Base-by-base conservation (phyloP, 35 echinoderm and acorn worm species). In the Lytechinus variegatus region DNA sequence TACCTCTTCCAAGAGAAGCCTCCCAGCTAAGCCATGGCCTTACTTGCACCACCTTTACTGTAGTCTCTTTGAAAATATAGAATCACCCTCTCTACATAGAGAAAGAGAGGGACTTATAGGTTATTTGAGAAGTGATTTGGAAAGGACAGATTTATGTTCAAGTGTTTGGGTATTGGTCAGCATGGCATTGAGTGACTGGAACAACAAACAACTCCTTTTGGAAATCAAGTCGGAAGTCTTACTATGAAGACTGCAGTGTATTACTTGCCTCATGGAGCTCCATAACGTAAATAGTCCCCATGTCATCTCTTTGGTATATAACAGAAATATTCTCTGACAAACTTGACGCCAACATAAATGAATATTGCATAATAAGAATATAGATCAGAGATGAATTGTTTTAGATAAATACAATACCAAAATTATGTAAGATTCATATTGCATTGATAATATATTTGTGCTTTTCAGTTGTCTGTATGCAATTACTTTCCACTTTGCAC, bases 1-100 rank as follows among this genome's bases (percentile, higher is more conserved):
- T 99, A 99, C 95, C 97, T 99, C 96, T 99, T 99, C 95, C 97
- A 97, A 61, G 98, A 99, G 58, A 99, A 99, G 86, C 98, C 97
- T 27, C 97, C 98, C n/a, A 99, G 98, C 97, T 99, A 99, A 97
- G 95, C 87, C 94, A 28, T 53, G 96, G 87, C 95, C 54, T 93
- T 93, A 53, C 27, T 27, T 9, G 53, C 52, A 55, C 52, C 53
- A 55, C 92, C 54, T 54, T 93, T 55, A 24, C 33, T 93, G 88
- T 90, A 90, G 28, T 52, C 29, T 90, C 28, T 52, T 89, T 58
- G 33, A 6, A 27, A 4, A 90, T 44, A 29, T 44, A 90, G 88
- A 14, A 52, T 44, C 52, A 28, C 29, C 14, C 52, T 52, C 28
- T 90, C 88, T 52, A 90, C 52, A 52, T 90, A 90, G 29, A 90